A percentile compares a stretch with the other conserved stretches of the same genome.
Conservation (phyloP, 30 jellyfish, hydroid and myxozoan genomes). For the Sanderia malayensis region DNA sequence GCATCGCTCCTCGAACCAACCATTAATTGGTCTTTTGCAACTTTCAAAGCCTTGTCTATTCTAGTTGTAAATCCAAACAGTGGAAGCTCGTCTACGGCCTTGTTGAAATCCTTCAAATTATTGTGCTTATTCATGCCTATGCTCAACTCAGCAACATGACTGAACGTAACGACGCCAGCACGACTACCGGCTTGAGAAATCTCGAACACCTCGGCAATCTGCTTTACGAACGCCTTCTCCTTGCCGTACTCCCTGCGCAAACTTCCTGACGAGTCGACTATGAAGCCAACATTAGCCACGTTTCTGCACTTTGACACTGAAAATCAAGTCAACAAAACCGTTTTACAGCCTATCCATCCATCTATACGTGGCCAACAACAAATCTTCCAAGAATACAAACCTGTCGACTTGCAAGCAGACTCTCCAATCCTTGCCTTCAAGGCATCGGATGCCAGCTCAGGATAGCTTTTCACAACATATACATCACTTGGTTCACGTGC, state of each 20-base stretch:
- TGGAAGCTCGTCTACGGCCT: constrained; percentile 75
- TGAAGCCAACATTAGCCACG: constrained; percentile 62
- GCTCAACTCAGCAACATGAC: constrained; percentile 75
- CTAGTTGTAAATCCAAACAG: constrained; percentile 79
- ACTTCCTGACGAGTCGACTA: constrained; percentile 88
- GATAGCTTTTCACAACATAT: not conserved
- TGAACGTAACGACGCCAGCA: constrained; percentile 83
- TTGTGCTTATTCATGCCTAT: constrained; percentile 48
- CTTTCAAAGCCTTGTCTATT: constrained; percentile 66
- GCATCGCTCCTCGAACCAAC: constrained; percentile 19
- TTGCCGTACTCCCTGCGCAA: constrained; percentile 57
- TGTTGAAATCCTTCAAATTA: constrained; percentile 34
- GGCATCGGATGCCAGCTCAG: not conserved
- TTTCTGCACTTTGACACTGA: not conserved
- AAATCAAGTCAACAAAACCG: too few species aligned
- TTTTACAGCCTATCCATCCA: too few species aligned
- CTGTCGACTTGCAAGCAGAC: constrained; percentile 1
- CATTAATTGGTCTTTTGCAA: constrained; percentile 16
- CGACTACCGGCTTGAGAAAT: constrained; percentile 66
- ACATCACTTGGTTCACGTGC: constrained; percentile 1
- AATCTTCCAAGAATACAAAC: not conserved
- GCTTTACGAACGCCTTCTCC: constrained; percentile 80
- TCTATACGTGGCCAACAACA: too few species aligned
- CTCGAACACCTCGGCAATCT: constrained; percentile 58
- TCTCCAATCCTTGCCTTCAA: not conserved